Evolutionary conservation across 2,888 invertebrate species (phyloP).

Genomic region (Coelopa pilipes): DNA sequence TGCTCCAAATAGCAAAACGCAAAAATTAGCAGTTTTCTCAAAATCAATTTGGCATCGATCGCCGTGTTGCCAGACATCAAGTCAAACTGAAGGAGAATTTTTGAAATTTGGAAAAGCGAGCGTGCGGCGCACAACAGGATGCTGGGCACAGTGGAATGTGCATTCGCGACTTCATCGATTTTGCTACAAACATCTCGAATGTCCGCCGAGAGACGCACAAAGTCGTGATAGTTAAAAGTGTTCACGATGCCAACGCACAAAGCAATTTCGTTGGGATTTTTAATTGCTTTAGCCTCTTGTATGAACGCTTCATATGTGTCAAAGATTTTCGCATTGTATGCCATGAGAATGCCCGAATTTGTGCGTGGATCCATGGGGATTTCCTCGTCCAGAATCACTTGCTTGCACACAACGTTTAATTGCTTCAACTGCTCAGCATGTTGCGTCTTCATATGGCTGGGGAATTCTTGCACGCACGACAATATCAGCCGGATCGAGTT

Average conservation of each 20-base stretch:
- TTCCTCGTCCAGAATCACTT: slow-evolving; percentile 67
- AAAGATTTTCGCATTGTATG: slow-evolving; percentile 68
- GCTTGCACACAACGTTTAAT: slow-evolving; percentile 49
- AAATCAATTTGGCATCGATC: slow-evolving; percentile 58
- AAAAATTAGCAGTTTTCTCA: slow-evolving; percentile 64
- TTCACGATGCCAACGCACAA: slow-evolving; percentile 59
- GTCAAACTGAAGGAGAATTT: slow-evolving; percentile 48
- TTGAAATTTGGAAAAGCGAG: slow-evolving; percentile 54
- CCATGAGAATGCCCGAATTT: slow-evolving; percentile 72
- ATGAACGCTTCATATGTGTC: slow-evolving; percentile 54
- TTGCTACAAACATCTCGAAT: slow-evolving; percentile 52
- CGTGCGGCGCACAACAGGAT: slow-evolving; percentile 58
- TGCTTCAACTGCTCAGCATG: slow-evolving; percentile 46
- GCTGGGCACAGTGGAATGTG: slow-evolving; percentile 52
- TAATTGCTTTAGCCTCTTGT: slow-evolving; percentile 44
- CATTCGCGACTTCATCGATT: slow-evolving; percentile 49
- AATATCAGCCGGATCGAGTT: slow-evolving; percentile 66
- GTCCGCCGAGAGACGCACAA: slow-evolving; percentile 42
- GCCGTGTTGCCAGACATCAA: slow-evolving; percentile 51
- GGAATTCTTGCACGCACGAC: slow-evolving; percentile 64
- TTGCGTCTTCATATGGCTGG: slow-evolving; percentile 53
- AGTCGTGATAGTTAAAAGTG: slow-evolving; percentile 54
- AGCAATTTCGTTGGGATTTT: slow-evolving; percentile 52
- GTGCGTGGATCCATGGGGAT: slow-evolving; percentile 75
- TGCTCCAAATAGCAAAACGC: slow-evolving; percentile 73